Percentiles rank a stretch among this genome's conserved stretches.
phyloP scores from a whole-genome alignment of 2,888 invertebrate genomes.

The Dione juno region DNA sequence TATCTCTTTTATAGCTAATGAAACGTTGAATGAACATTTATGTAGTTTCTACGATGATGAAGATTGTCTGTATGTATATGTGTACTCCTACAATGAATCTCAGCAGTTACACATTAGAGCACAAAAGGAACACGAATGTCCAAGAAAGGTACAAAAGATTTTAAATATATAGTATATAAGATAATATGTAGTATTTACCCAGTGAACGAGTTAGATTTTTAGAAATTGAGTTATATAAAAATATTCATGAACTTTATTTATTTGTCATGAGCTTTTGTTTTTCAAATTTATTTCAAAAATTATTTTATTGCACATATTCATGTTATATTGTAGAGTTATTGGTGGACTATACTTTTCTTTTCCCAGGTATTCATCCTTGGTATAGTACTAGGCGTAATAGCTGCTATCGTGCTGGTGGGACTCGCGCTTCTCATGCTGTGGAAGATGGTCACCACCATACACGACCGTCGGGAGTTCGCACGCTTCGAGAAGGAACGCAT shows the following conservation, averaged over 20 bases:
- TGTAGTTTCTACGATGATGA: constrained; percentile 94
- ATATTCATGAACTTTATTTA: background rate
- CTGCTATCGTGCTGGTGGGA: constrained; percentile 97
- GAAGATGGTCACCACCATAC: constrained; percentile 98
- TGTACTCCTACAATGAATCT: constrained; percentile 90
- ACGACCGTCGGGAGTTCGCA: constrained; percentile 98
- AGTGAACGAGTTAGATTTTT: too few relatives aligned
- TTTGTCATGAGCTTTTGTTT: background rate
- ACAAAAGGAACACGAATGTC: constrained; percentile 93
- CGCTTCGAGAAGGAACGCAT: constrained; percentile 98
- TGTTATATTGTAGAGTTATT: background rate
- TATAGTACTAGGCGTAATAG: constrained; percentile 97
- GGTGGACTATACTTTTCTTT: background rate
- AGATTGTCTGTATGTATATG: constrained; percentile 94
- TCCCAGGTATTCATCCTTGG: constrained; percentile 88
- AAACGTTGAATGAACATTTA: constrained; percentile 89
- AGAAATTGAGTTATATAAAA: background rate
- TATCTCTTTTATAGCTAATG: constrained; percentile 83
- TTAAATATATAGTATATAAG: background rate
- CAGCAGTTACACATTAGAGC: constrained; percentile 89
- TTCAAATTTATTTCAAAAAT: background rate
- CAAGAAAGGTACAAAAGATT: constrained; percentile 85
- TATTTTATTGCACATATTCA: background rate
- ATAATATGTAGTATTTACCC: background rate
- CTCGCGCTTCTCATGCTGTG: constrained; percentile 95